These are phyloP conservation scores for Pristis pectinata DNA, from an alignment of 2,797 vertebrate genomes.

Conservation along the genomic window DNA sequence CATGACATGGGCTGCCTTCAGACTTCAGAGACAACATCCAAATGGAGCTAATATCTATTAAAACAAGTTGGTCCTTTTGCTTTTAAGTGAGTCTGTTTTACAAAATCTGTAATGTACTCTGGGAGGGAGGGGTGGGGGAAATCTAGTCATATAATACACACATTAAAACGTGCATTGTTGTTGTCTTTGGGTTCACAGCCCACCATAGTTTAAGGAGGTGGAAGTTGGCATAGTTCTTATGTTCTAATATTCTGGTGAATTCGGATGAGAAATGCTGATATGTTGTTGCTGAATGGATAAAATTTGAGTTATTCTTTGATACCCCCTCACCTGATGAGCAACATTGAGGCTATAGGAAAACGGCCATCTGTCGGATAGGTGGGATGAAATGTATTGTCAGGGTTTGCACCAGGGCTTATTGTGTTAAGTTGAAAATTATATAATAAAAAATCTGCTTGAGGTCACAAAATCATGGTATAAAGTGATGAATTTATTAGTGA, in stretches of 20 bases:
- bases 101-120: not conserved
- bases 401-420: not conserved
- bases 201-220: too few relatives aligned
- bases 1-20: not conserved
- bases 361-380: not conserved
- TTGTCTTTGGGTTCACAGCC: too few relatives aligned
- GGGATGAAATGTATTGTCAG: not conserved
- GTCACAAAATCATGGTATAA: not conserved
- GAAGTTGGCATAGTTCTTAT: too few relatives aligned
- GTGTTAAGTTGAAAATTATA: not conserved
- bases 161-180: too few relatives aligned
- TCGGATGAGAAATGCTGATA: too few relatives aligned
- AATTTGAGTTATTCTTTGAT: too few relatives aligned
- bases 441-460: not conserved
- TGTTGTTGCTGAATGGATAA: too few relatives aligned
- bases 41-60: not conserved
- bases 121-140: not conserved
- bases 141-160: not conserved
- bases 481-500: not conserved
- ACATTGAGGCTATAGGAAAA: not conserved
- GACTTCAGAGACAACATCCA: not conserved
- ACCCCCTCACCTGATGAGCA: too few relatives aligned
- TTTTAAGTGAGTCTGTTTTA: not conserved
- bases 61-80: not conserved
- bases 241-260: too few relatives aligned